Evolutionary conservation across 1,140 invertebrate species (phyloP).

Genomic region (Branchinecta lindahli): DNA sequence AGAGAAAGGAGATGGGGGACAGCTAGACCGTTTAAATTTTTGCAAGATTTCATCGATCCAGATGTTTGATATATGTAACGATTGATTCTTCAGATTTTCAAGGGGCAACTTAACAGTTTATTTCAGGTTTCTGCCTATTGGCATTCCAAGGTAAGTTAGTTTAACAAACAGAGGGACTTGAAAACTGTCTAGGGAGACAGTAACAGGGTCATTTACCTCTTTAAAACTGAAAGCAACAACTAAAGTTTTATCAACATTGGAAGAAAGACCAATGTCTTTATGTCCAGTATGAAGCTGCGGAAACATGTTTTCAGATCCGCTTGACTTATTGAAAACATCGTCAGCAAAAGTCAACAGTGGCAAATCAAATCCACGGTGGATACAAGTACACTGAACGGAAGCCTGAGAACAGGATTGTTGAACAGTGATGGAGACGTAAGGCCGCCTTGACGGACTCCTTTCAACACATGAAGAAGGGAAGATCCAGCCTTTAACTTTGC

Average conservation of each 20-base stretch:
- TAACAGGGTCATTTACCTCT: background rate
- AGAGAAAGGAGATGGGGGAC: background rate
- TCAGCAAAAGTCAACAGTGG: background rate
- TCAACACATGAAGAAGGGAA: background rate
- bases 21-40: background rate
- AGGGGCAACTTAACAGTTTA: background rate
- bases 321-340: background rate
- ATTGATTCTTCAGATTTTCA: background rate
- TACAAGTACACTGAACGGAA: background rate
- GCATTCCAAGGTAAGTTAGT: background rate
- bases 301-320: background rate
- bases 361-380: constrained; percentile 1
- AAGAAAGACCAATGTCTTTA: background rate
- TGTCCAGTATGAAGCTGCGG: background rate
- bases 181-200: background rate
- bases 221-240: background rate
- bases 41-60: background rate
- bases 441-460: constrained; percentile 7
- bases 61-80: background rate
- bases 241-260: background rate
- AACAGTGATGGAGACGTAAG: background rate
- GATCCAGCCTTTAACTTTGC: background rate
- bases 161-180: background rate
- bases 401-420: background rate
- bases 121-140: background rate